phyloP scores from a whole-genome alignment of 1,140 invertebrate genomes.

The Drosophila nigrodunni region DNA sequence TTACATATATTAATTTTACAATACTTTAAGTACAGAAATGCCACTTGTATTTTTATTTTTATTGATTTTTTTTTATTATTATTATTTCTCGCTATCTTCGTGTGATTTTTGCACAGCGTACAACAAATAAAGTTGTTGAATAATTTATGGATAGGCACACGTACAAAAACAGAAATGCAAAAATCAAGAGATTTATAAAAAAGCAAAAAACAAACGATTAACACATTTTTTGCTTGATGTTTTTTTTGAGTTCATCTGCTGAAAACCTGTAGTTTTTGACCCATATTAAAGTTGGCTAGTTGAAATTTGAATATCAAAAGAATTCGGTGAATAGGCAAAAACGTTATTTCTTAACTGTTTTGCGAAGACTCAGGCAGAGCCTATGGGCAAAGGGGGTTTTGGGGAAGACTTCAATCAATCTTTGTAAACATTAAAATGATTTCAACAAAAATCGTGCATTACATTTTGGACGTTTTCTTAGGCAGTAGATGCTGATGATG shows the following conservation, averaged over 20 bases:
- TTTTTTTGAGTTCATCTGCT: slow-evolving; percentile 46
- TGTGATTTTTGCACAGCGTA: slow-evolving; percentile 11
- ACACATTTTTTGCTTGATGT: slow-evolving; percentile 58
- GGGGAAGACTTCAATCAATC: slow-evolving; percentile 45
- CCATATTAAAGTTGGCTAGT: slow-evolving; percentile 66
- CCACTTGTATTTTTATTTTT: slow-evolving; percentile 32
- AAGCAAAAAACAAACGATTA: slow-evolving; percentile 61
- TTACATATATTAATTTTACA: slow-evolving; percentile 3
- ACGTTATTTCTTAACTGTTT: slow-evolving; percentile 72
- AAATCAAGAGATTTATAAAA: slow-evolving; percentile 1
- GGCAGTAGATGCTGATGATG: slow-evolving; percentile 14
- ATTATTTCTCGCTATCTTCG: slow-evolving; percentile 7
- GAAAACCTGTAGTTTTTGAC: slow-evolving; percentile 80
- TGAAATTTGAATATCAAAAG: slow-evolving; percentile 75
- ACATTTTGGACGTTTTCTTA: slow-evolving; percentile 33
- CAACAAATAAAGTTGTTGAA: slow-evolving; percentile 37
- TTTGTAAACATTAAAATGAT: slow-evolving; percentile 35
- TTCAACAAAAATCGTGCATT: slow-evolving; percentile 78
- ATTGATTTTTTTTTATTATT: slow-evolving; percentile 3
- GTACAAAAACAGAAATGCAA: slow-evolving; percentile 30
- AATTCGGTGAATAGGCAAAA: slow-evolving; percentile 51
- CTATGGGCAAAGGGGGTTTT: neutral
- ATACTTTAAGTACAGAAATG: slow-evolving; percentile 25
- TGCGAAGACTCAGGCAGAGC: slow-evolving; percentile 5
- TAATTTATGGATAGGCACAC: slow-evolving; percentile 38